phyloP scores from a whole-genome alignment of 2,888 invertebrate genomes.

The Antheraea yamamai region DNA sequence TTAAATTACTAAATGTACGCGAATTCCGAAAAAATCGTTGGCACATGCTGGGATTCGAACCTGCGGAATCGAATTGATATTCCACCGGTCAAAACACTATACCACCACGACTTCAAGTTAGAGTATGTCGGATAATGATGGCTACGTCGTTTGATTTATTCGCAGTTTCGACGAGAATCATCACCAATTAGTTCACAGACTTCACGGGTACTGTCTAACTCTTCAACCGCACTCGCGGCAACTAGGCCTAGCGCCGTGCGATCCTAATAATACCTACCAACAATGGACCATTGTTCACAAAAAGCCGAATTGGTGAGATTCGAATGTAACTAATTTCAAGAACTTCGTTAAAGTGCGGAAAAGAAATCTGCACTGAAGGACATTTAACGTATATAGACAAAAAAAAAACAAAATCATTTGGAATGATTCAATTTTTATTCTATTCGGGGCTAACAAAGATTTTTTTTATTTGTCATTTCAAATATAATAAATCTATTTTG shows the following conservation, averaged over 20 bases:
- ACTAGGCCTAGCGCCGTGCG: constrained; percentile 91
- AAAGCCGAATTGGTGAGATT: constrained; percentile 64
- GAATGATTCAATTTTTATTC: not conserved
- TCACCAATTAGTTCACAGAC: constrained; percentile 88
- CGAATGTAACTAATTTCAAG: constrained; percentile 14
- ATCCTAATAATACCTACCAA: constrained; percentile 92
- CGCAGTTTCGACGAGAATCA: constrained; percentile 87
- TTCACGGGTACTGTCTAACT: constrained; percentile 91
- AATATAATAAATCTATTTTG: not conserved
- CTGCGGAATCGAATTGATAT: too few species aligned
- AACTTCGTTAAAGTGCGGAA: not conserved
- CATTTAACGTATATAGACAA: not conserved
- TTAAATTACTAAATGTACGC: too few species aligned
- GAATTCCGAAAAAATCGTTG: too few species aligned
- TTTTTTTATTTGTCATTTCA: not conserved
- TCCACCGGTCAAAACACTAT: too few species aligned
- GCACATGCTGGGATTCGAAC: too few species aligned
- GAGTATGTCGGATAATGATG: not conserved
- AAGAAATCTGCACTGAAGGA: not conserved
- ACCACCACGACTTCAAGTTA: not conserved
- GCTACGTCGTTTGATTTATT: not conserved
- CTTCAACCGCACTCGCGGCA: constrained; percentile 91
- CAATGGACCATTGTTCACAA: constrained; percentile 88
- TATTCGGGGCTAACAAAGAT: not conserved
- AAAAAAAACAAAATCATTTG: not conserved